Evolutionary conservation across 2,113 vertebrate genomes (phyloP).

Genomic region (Chloropsis hardwickii): DNA sequence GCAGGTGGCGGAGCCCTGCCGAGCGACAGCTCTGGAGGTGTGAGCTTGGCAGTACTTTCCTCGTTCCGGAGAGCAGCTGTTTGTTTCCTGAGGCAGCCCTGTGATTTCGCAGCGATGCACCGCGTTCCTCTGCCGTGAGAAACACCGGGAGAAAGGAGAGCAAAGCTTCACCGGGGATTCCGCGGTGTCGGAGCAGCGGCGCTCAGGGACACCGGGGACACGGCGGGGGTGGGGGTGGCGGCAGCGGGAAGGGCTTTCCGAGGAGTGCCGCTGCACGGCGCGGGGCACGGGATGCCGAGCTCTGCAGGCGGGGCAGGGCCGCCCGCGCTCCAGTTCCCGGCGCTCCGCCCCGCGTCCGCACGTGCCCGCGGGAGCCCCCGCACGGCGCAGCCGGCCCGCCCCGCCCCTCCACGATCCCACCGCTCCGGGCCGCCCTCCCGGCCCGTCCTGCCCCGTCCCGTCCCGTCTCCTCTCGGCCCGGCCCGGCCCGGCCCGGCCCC

Average conservation of each 20-base stretch:
- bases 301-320: not conserved
- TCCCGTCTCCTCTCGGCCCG: not conserved
- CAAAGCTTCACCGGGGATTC: not conserved
- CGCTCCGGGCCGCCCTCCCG: not conserved
- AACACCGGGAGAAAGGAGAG: not conserved
- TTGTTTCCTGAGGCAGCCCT: fast-evolving
- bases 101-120: fast-evolving
- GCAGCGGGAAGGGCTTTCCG: not conserved
- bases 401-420: too few species aligned
- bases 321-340: not conserved
- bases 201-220: not conserved
- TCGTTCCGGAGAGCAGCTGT: fast-evolving
- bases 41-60: not conserved
- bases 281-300: not conserved
- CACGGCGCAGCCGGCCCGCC: not conserved
- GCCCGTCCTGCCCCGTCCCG: not conserved
- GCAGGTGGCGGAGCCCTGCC: not conserved
- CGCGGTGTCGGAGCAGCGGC: fast-evolving
- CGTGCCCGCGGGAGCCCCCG: not conserved
- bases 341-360: not conserved
- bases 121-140: not conserved
- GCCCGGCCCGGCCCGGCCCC: not conserved
- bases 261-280: not conserved
- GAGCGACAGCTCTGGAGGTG: fast-evolving
- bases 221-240: not conserved